Conservation (phyloP, 2,797 vertebrate genomes). For the Gadopsis bispinosus region DNA sequence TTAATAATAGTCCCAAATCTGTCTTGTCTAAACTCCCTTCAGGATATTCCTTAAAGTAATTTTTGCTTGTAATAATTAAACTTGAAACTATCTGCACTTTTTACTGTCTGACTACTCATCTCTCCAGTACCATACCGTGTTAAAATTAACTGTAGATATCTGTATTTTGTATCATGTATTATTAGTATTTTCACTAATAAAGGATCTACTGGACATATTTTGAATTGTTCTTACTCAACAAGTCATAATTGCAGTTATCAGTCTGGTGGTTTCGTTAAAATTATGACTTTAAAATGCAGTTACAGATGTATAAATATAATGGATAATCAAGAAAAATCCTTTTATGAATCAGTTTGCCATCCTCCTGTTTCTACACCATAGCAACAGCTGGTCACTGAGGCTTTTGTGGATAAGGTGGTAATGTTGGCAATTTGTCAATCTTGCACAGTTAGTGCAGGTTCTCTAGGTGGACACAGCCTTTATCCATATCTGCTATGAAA, state of each 20-base stretch:
- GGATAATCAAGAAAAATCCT: neutral
- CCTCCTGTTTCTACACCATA: neutral
- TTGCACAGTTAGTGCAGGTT: neutral
- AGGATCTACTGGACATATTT: neutral
- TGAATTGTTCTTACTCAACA: neutral
- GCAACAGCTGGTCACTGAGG: neutral
- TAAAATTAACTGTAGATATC: neutral
- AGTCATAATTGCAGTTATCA: no score
- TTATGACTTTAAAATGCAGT: neutral
- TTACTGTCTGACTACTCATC: neutral
- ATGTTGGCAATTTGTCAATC: neutral
- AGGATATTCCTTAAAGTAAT: neutral
- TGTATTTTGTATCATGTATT: neutral
- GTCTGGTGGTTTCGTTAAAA: neutral
- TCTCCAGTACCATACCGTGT: no score
- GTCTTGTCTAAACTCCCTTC: neutral
- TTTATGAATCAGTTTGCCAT: neutral
- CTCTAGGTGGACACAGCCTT: neutral
- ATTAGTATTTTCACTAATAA: no score
- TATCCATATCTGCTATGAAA: conserved; percentile 9
- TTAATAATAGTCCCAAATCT: neutral
- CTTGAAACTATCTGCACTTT: no score
- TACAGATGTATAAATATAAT: neutral
- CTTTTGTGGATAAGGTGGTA: neutral
- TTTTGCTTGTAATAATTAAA: neutral